Evolutionary conservation across 2,113 vertebrate genomes (phyloP).

Genomic region (Planiliza haematocheilus): DNA sequence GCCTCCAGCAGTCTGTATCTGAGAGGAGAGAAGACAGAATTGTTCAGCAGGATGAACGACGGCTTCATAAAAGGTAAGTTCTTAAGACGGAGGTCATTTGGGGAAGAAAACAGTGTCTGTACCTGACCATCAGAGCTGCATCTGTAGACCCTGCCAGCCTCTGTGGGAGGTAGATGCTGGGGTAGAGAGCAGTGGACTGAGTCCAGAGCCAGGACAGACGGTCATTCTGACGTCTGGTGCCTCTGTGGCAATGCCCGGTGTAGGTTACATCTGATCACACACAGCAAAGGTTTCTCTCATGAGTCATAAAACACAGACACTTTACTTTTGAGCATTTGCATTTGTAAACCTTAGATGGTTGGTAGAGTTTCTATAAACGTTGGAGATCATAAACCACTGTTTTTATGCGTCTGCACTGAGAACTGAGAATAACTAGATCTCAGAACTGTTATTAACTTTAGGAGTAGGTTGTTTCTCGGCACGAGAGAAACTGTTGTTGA

Average conservation of each 20-base stretch:
- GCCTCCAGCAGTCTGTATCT: conserved; percentile 77
- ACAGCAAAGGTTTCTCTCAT: not conserved
- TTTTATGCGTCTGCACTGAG: no score
- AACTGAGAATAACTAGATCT: no score
- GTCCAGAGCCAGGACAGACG: conserved; percentile 89
- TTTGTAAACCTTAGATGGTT: no score
- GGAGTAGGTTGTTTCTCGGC: no score
- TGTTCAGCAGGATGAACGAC: not conserved
- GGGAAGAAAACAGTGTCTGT: no score
- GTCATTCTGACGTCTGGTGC: conserved; percentile 77
- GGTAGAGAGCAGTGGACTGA: conserved; percentile 87
- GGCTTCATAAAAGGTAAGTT: not conserved
- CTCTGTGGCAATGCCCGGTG: conserved; percentile 84
- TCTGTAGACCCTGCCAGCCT: conserved; percentile 70
- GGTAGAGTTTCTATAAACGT: no score
- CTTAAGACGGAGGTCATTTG: no score
- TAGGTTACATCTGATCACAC: conserved; percentile 74
- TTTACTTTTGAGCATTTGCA: not conserved
- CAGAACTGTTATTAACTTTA: no score
- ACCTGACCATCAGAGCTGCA: conserved; percentile 71
- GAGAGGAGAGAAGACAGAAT: not conserved
- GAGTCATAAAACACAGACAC: not conserved
- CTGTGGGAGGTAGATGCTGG: conserved; percentile 89
- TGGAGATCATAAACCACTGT: no score
- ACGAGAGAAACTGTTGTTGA: no score